A percentile compares a stretch with the other conserved stretches of the same genome.
Conservation (phyloP, 2,797 vertebrate genomes). For the Amblyopsis hoosieri region DNA sequence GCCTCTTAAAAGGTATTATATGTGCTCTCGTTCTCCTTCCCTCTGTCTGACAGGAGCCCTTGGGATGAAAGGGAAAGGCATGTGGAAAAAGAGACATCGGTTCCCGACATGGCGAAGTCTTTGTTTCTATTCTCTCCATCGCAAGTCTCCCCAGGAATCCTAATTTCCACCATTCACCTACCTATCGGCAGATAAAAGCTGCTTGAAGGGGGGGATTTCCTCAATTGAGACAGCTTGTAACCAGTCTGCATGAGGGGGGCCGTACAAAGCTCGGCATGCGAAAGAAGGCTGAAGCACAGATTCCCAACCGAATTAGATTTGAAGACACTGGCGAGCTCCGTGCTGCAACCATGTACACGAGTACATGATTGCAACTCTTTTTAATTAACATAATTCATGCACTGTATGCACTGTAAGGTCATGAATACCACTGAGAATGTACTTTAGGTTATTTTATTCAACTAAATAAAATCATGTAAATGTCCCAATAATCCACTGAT, state of each 20-base stretch:
- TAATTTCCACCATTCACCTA: conserved; percentile 81
- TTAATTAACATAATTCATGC: too few relatives aligned
- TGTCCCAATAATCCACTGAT: too few relatives aligned
- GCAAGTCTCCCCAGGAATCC: conserved; percentile 81
- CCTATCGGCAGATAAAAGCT: conserved; percentile 80
- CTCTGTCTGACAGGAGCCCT: conserved; percentile 77
- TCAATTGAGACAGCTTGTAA: conserved; percentile 80
- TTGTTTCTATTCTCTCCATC: conserved; percentile 80
- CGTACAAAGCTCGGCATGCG: conserved; percentile 72
- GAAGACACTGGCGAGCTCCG: conserved; percentile 52
- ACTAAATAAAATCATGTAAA: too few relatives aligned
- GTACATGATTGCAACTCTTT: too few relatives aligned
- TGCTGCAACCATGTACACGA: conserved; percentile 1
- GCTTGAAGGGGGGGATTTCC: conserved; percentile 73
- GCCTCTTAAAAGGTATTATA: conserved; percentile 82
- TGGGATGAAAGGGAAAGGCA: conserved; percentile 76
- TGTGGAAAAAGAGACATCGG: conserved; percentile 77
- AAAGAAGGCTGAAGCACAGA: conserved; percentile 72
- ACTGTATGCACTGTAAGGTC: too few relatives aligned
- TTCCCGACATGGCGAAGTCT: conserved; percentile 80
- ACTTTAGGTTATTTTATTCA: too few relatives aligned
- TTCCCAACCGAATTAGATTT: conserved; percentile 75
- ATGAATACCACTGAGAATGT: too few relatives aligned
- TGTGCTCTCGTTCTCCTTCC: conserved; percentile 75
- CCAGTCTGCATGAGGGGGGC: conserved; percentile 67